A percentile compares a stretch with the other conserved stretches of the same genome.
These are phyloP conservation scores for Drosophila helvetica DNA, from an alignment of 2,888 invertebrate genomes.

Conservation along the genomic window DNA sequence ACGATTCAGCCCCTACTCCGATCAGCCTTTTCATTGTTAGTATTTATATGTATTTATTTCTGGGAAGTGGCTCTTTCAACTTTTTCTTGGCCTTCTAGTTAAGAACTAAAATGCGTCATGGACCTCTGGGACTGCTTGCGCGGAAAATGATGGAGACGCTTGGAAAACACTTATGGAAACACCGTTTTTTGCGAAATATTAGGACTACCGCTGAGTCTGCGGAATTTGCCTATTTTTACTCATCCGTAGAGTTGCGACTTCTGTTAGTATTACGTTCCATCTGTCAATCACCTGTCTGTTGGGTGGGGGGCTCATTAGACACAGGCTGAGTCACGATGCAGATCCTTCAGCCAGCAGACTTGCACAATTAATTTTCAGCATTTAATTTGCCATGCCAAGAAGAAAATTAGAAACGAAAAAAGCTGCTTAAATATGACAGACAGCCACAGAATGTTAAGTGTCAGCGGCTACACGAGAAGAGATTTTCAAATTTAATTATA, in stretches of 20 bases:
- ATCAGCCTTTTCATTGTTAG: neutral
- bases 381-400: slow-evolving; percentile 66
- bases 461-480: slow-evolving; percentile 64
- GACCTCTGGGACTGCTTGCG: slow-evolving; percentile 51
- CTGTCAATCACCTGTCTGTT: neutral
- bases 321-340: neutral
- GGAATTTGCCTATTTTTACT: neutral
- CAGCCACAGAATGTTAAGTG: slow-evolving; percentile 75
- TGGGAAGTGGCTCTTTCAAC: slow-evolving; percentile 41
- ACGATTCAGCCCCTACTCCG: neutral
- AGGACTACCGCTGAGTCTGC: neutral
- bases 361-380: slow-evolving; percentile 39
- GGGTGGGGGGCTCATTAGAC: neutral
- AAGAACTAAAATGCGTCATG: slow-evolving; percentile 53
- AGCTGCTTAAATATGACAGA: slow-evolving; percentile 51
- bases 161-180: slow-evolving; percentile 8
- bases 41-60: slow-evolving; percentile 7
- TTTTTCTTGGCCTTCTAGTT: slow-evolving; percentile 36
- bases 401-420: slow-evolving; percentile 28
- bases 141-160: slow-evolving; percentile 9
- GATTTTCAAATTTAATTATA: slow-evolving; percentile 63
- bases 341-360: slow-evolving; percentile 38
- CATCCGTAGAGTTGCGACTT: neutral
- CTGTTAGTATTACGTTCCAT: neutral
- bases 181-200: neutral